Percentiles rank a stretch among this genome's conserved stretches.
Conservation (phyloP, 1,140 invertebrate species). For the Drosophila repleta region DNA sequence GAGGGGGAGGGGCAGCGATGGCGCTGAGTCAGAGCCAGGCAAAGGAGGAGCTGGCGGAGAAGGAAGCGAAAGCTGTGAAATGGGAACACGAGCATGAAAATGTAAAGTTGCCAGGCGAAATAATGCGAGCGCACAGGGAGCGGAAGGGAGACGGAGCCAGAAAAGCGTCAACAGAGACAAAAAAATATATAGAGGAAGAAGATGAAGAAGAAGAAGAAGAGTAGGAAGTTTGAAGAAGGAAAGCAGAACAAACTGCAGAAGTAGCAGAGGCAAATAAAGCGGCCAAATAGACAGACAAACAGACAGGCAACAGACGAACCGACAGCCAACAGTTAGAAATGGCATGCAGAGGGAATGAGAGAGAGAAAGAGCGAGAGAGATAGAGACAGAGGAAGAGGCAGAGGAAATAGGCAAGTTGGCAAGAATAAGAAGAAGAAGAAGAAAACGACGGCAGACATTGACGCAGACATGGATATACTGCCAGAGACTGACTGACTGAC, state of each 20-base stretch:
- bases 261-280: constrained; percentile 44
- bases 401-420: constrained; percentile 2
- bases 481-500: constrained; percentile 34
- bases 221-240: background rate
- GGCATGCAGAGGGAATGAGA: constrained; percentile 1
- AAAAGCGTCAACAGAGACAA: constrained; percentile 16
- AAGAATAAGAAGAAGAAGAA: constrained; percentile 3
- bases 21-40: constrained; percentile 16
- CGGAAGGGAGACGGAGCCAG: background rate
- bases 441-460: constrained; percentile 59
- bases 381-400: background rate
- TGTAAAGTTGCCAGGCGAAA: constrained; percentile 60
- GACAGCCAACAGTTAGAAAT: constrained; percentile 50
- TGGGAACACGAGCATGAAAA: constrained; percentile 71
- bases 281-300: constrained; percentile 38
- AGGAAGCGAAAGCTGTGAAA: constrained; percentile 46
- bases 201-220: constrained; percentile 28
- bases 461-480: constrained; percentile 77
- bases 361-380: background rate
- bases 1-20: background rate
- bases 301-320: constrained; percentile 43
- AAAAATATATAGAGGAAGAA: constrained; percentile 17
- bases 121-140: constrained; percentile 30
- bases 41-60: constrained; percentile 1
- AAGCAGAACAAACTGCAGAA: constrained; percentile 57